phyloP scores from a whole-genome alignment of 2,797 vertebrate species.

The Spinibarbus caldwelli region DNA sequence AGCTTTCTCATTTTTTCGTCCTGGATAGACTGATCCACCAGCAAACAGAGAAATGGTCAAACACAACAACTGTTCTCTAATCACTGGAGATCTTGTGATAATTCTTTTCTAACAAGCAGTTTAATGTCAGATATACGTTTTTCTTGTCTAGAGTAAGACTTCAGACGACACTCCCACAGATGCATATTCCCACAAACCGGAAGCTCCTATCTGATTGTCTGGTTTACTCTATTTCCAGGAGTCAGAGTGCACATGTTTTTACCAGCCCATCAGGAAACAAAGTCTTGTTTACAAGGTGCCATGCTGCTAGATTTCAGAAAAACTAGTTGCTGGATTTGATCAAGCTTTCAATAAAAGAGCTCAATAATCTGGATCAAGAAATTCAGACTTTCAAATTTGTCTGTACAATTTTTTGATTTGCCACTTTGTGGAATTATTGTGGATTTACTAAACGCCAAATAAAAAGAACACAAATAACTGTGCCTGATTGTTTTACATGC shows the following conservation, averaged over 20 bases:
- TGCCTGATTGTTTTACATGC: background rate
- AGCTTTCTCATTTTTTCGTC: constrained; percentile 22
- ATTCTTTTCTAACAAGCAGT: background rate
- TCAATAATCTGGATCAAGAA: background rate
- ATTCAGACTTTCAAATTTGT: background rate
- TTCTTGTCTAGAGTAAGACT: background rate
- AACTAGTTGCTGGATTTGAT: background rate
- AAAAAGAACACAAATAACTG: background rate
- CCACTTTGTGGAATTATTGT: background rate
- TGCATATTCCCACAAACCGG: background rate
- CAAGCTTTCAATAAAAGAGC: background rate
- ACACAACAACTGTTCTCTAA: background rate
- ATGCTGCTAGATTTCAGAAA: background rate
- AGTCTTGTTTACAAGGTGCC: background rate
- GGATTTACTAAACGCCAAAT: background rate
- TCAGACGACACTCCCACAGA: background rate
- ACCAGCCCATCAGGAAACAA: background rate
- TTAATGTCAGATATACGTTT: background rate
- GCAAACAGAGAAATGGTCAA: background rate
- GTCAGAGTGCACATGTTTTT: background rate
- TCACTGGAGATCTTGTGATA: background rate
- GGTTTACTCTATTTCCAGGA: background rate
- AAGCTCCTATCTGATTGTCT: background rate
- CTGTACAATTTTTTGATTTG: background rate
- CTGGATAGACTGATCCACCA: constrained; percentile 19